phyloP scores from a whole-genome alignment of 2,888 invertebrate species.

The Nemotelus nigrinus region DNA sequence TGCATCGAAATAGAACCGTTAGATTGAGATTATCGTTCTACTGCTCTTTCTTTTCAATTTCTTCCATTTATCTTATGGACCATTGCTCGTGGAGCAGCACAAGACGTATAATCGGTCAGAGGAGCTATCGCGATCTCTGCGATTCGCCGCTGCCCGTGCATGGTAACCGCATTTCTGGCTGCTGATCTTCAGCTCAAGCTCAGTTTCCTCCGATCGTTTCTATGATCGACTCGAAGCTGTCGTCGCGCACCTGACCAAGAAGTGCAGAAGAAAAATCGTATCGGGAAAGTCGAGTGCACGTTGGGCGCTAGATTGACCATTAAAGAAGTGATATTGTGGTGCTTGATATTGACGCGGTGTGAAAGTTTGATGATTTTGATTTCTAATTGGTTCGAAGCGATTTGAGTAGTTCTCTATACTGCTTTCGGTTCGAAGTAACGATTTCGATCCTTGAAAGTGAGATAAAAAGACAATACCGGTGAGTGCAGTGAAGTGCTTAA shows the following conservation, averaged over 20 bases:
- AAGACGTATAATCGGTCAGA: conserved; percentile 28
- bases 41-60: conserved; percentile 42
- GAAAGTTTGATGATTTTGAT: background rate
- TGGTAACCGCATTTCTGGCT: conserved; percentile 23
- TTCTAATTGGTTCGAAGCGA: background rate
- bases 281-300: background rate
- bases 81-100: background rate
- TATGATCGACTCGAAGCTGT: conserved; percentile 1
- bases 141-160: background rate
- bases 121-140: conserved; percentile 1
- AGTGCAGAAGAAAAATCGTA: background rate
- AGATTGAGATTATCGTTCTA: conserved; percentile 39
- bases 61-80: conserved; percentile 33
- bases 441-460: no score
- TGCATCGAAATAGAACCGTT: conserved; percentile 34
- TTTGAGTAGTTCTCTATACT: no score
- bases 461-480: no score
- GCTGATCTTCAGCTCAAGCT: conserved; percentile 26
- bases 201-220: conserved; percentile 32
- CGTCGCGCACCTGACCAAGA: background rate
- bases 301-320: background rate
- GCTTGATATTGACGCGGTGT: background rate
- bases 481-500: no score
- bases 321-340: background rate
- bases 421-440: no score